Percentiles rank a stretch among this genome's conserved stretches.
phyloP scores from a whole-genome alignment of 1,140 invertebrate genomes.

The Vanessa atalanta region DNA sequence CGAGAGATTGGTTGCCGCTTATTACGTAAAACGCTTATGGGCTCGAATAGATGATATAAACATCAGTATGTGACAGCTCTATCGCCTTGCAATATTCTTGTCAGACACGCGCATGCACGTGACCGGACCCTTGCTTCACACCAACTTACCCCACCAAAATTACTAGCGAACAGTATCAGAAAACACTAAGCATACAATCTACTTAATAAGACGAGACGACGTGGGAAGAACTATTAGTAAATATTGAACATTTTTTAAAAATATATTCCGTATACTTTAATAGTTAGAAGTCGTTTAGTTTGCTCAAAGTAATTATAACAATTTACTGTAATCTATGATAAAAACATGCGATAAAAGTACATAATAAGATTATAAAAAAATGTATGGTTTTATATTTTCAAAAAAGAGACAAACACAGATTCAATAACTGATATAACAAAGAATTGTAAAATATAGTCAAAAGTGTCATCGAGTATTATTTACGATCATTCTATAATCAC shows the following conservation, averaged over 20 bases:
- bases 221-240: not conserved
- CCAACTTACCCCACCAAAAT: not conserved
- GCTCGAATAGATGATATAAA: slow-evolving; percentile 30
- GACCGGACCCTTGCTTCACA: slow-evolving; percentile 20
- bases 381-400: no score
- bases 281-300: no score
- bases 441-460: slow-evolving; percentile 10
- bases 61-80: slow-evolving; percentile 34
- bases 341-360: no score
- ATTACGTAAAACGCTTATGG: not conserved
- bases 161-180: not conserved
- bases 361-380: no score
- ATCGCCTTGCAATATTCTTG: slow-evolving; percentile 16
- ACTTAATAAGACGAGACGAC: not conserved
- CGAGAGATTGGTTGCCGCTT: no score
- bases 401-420: no score
- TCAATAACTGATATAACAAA: no score
- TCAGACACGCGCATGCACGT: slow-evolving; percentile 34
- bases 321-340: no score
- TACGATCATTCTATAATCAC: slow-evolving; percentile 38
- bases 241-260: not conserved
- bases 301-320: no score
- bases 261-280: no score
- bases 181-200: not conserved
- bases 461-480: slow-evolving; percentile 20